Evolutionary conservation across 1,140 invertebrate genomes (phyloP).

Genomic region (Eriocheir sinensis): DNA sequence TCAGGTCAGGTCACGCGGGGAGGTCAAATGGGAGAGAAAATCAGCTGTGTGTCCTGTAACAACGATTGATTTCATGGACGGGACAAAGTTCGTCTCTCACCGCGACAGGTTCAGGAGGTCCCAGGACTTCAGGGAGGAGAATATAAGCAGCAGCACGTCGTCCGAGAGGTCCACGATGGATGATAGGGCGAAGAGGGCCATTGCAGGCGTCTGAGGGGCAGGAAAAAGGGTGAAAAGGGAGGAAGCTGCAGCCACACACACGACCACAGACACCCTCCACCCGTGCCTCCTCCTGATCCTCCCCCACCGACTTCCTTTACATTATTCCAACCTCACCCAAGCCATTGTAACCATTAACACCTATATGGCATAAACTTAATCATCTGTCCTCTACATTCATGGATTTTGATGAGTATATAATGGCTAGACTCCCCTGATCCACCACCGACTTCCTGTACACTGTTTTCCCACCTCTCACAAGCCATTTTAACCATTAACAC

Average conservation of each 20-base stretch:
- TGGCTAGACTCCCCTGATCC: too few relatives aligned
- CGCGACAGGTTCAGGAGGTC: slow-evolving; percentile 64
- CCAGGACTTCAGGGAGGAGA: slow-evolving; percentile 70
- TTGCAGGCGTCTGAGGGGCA: not conserved
- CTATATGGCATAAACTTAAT: too few relatives aligned
- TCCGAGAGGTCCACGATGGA: slow-evolving; percentile 73
- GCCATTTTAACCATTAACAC: too few relatives aligned
- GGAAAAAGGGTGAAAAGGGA: not conserved
- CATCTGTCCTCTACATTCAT: too few relatives aligned
- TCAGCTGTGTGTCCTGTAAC: not conserved
- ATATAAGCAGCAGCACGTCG: slow-evolving; percentile 72
- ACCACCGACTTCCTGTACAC: too few relatives aligned
- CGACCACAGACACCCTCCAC: not conserved
- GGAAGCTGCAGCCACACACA: not conserved
- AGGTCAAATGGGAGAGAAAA: not conserved
- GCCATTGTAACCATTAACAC: too few relatives aligned
- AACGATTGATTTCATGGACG: slow-evolving; percentile 14
- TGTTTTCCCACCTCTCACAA: too few relatives aligned
- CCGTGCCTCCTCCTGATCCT: not conserved
- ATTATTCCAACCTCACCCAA: too few relatives aligned
- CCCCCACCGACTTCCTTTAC: too few relatives aligned
- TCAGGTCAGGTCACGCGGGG: not conserved
- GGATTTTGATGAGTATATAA: too few relatives aligned
- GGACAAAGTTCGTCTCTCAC: slow-evolving; percentile 52
- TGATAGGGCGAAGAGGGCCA: slow-evolving; percentile 55